phyloP scores from a whole-genome alignment of 1,140 invertebrate genomes.

The Listronotus oregonensis region DNA sequence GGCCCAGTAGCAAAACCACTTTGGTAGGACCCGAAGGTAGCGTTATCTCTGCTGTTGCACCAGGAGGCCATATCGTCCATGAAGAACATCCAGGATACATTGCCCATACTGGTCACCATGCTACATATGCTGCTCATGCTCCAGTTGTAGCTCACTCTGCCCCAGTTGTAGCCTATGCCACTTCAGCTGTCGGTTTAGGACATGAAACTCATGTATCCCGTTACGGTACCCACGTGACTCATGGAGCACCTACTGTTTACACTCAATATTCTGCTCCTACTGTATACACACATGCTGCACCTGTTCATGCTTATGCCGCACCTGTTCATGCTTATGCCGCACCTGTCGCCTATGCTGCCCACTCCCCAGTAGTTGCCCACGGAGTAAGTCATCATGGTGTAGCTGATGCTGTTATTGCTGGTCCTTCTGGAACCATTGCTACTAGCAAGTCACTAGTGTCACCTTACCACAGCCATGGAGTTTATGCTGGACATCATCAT shows the following conservation, averaged over 20 bases:
- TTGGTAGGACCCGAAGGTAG: conserved; percentile 47
- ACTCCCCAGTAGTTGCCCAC: background rate
- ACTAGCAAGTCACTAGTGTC: background rate
- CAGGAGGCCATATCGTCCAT: conserved; percentile 42
- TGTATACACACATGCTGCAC: background rate
- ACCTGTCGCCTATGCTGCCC: background rate
- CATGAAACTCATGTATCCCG: conserved; percentile 10
- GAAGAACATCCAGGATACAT: conserved; percentile 38
- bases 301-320: background rate
- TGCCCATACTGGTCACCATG: conserved; percentile 26
- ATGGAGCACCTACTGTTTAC: background rate
- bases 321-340: conserved; percentile 6
- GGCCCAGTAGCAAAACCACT: conserved; percentile 42
- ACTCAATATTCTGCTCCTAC: background rate
- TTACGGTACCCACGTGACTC: conserved; percentile 4
- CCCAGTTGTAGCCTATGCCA: conserved; percentile 5
- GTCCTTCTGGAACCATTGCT: conserved; percentile 18
- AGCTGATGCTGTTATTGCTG: conserved; percentile 17
- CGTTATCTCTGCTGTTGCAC: conserved; percentile 40
- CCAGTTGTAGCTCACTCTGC: conserved; percentile 25
- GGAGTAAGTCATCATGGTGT: background rate
- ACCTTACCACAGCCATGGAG: background rate
- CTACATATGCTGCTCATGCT: conserved; percentile 18
- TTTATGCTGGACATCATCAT: conserved; percentile 2
- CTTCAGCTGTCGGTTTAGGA: background rate